A percentile compares a stretch with the other conserved stretches of the same genome.
Evolutionary conservation across 2,113 vertebrate genomes (phyloP).

Genomic region (Glaucomys volans): DNA sequence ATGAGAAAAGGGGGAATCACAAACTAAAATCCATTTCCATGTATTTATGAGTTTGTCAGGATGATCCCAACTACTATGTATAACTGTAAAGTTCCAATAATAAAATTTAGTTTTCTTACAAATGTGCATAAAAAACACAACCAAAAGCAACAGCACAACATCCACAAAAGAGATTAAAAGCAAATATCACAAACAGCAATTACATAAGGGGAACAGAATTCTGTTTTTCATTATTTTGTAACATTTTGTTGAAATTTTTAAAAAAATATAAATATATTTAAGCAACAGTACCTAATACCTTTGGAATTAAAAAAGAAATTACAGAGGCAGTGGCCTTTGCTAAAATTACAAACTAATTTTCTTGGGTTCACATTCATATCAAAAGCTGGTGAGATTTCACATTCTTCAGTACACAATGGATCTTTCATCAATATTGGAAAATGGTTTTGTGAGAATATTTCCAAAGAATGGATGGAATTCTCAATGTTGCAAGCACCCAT

Average conservation of each 20-base stretch:
- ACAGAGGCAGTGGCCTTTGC: constrained; percentile 68
- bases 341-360: constrained; percentile 70
- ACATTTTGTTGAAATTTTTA: constrained; percentile 36
- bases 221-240: constrained; percentile 35
- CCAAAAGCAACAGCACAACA: background rate
- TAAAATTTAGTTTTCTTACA: constrained; percentile 39
- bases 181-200: background rate
- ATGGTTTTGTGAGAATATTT: constrained; percentile 79
- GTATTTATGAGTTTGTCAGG: too few species aligned
- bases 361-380: constrained; percentile 56
- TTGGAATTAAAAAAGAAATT: constrained; percentile 65
- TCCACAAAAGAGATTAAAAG: constrained; percentile 16
- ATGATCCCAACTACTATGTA: too few species aligned
- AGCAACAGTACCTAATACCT: background rate
- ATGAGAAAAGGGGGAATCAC: too few species aligned
- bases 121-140: background rate
- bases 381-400: constrained; percentile 78
- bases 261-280: constrained; percentile 5
- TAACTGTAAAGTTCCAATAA: too few species aligned
- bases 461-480: constrained; percentile 86
- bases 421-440: constrained; percentile 85
- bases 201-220: background rate
- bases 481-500: constrained; percentile 18
- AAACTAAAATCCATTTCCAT: too few species aligned
- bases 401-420: constrained; percentile 86